Percentiles rank a stretch among this genome's conserved stretches.
Conservation (phyloP, 2,113 vertebrate genomes). For the Mustela lutreola region DNA sequence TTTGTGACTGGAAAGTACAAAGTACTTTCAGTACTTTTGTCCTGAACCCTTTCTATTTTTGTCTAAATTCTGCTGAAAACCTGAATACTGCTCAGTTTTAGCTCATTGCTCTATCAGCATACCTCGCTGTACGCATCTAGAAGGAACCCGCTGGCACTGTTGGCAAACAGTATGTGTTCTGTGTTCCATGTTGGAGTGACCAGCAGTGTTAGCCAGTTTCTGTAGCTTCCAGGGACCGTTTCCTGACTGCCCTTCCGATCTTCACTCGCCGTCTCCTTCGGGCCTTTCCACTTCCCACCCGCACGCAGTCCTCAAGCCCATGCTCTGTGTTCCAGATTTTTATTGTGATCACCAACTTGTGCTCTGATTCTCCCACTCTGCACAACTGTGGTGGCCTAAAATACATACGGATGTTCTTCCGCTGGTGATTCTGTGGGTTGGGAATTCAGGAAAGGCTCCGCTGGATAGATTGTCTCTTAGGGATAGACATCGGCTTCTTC, state of each 20-base stretch:
- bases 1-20: not conserved
- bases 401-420: not conserved
- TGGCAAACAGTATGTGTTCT: not conserved
- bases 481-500: not conserved
- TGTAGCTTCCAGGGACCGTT: not conserved
- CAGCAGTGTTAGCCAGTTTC: not conserved
- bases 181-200: not conserved
- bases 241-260: not conserved
- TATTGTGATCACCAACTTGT: not conserved
- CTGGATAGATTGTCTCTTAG: not conserved
- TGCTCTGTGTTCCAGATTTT: not conserved
- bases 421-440: not conserved
- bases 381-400: not conserved
- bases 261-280: no score
- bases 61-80: not conserved
- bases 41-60: not conserved
- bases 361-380: not conserved
- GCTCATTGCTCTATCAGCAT: not conserved
- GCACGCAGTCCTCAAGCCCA: not conserved
- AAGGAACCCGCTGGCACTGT: not conserved
- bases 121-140: no score
- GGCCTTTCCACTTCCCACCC: not conserved
- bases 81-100: not conserved
- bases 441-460: not conserved
- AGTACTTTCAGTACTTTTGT: not conserved